Conservation (phyloP, 2,113 vertebrate species). For the Pelecanus crispus region DNA sequence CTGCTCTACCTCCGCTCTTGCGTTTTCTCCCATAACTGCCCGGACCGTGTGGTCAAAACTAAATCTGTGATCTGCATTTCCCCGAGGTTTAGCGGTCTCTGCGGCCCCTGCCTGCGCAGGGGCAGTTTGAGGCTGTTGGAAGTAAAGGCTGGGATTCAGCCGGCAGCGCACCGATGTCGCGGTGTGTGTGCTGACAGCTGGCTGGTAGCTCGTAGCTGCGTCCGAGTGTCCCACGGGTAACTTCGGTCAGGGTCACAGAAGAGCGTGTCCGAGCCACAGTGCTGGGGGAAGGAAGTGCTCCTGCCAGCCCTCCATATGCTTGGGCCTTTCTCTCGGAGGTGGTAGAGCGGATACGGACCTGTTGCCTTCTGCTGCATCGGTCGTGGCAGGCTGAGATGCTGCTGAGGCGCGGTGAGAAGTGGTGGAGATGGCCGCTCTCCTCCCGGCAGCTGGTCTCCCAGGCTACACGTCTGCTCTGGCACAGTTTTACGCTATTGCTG, state of each 20-base stretch:
- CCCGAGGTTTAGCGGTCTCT: background rate
- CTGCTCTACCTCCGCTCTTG: background rate
- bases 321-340: background rate
- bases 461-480: background rate
- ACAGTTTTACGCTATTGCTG: background rate
- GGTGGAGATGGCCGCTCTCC: background rate
- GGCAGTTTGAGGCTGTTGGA: background rate
- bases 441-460: background rate
- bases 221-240: background rate
- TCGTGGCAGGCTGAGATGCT: background rate
- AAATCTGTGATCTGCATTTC: background rate
- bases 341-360: background rate
- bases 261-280: background rate
- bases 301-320: background rate
- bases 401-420: background rate
- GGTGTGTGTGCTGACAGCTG: rapidly evolving
- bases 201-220: background rate
- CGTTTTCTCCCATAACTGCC: background rate
- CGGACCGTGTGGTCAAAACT: background rate
- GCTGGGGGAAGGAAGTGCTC: too few relatives aligned
- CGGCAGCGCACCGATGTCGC: rapidly evolving
- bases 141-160: background rate
- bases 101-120: rapidly evolving
- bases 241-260: background rate
- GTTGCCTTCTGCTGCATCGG: background rate